Conservation (phyloP, 2,113 vertebrate genomes). For the Edolisoma coerulescens region DNA sequence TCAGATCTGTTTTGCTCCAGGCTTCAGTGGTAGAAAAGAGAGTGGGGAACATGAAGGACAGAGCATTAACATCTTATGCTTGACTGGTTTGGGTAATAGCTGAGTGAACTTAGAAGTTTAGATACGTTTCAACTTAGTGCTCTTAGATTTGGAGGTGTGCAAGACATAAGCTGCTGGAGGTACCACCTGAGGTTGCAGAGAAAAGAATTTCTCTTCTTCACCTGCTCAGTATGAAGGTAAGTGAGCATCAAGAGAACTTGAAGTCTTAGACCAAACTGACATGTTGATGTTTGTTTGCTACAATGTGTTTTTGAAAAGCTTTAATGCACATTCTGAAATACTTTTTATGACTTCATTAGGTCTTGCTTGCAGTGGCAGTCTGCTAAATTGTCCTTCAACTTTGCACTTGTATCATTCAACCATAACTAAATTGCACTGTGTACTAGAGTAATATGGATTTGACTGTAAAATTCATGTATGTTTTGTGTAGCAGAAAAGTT, state of each 20-base stretch:
- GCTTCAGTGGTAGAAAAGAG: not conserved
- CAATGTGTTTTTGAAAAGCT: not conserved
- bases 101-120: not conserved
- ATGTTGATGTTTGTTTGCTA: not conserved
- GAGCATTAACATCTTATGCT: not conserved
- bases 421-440: not conserved
- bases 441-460: not conserved
- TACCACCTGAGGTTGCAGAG: not conserved
- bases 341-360: not conserved
- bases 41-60: not conserved
- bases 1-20: not conserved
- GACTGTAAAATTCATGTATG: not conserved
- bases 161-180: not conserved
- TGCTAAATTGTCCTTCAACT: not conserved
- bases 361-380: not conserved
- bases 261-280: not conserved
- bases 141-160: not conserved
- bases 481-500: not conserved
- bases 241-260: not conserved
- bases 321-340: not conserved
- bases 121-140: not conserved
- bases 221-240: not conserved
- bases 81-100: not conserved
- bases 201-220: not conserved
- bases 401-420: not conserved